These are phyloP conservation scores for Dilophus febrilis DNA, from an alignment of 2,888 invertebrate genomes.

Conservation along the genomic window DNA sequence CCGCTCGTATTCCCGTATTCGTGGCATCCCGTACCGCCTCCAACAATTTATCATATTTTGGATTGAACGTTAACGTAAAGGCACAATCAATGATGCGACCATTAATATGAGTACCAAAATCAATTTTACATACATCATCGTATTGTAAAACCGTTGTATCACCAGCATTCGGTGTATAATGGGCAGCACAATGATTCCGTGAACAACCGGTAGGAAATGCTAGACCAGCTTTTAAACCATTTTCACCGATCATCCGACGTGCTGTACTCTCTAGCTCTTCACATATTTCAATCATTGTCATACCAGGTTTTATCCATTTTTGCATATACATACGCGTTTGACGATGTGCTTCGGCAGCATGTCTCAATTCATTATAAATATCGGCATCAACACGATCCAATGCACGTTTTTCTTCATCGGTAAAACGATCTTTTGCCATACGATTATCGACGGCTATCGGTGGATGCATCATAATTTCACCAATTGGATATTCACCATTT, in stretches of 20 bases:
- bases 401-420: slow-evolving; percentile 75
- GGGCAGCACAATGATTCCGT: slow-evolving; percentile 97
- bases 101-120: slow-evolving; percentile 96
- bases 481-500: slow-evolving; percentile 72
- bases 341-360: slow-evolving; percentile 95
- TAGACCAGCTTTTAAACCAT: slow-evolving; percentile 83
- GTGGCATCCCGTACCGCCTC: slow-evolving; percentile 97
- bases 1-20: slow-evolving; percentile 88
- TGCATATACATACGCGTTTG: slow-evolving; percentile 59
- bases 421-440: slow-evolving; percentile 71
- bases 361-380: slow-evolving; percentile 84
- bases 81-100: slow-evolving; percentile 98
- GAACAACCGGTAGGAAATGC: slow-evolving; percentile 98
- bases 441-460: slow-evolving; percentile 58
- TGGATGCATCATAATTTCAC: slow-evolving; percentile 74
- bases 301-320: slow-evolving; percentile 90
- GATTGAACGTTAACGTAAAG: slow-evolving; percentile 92
- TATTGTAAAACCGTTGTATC: slow-evolving; percentile 86
- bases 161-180: slow-evolving; percentile 98
- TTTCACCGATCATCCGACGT: slow-evolving; percentile 80
- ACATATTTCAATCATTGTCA: slow-evolving; percentile 98
- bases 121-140: slow-evolving; percentile 97
- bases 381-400: slow-evolving; percentile 82
- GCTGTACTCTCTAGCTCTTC: slow-evolving; percentile 89
- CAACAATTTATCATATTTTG: slow-evolving; percentile 83